phyloP scores from a whole-genome alignment of 2,113 vertebrate species.

The Lophius piscatorius region DNA sequence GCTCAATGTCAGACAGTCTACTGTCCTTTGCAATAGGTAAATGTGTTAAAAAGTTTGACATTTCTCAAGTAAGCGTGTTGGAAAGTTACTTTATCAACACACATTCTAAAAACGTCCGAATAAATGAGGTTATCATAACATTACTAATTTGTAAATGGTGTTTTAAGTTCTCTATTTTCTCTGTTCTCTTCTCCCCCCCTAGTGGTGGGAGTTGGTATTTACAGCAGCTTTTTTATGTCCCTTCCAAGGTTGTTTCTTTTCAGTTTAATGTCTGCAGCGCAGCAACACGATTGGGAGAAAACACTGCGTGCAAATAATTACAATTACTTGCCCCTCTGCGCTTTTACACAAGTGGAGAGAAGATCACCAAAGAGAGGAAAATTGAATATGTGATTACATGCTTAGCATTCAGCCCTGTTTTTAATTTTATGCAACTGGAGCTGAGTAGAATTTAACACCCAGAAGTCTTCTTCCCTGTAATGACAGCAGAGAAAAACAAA shows the following conservation, averaged over 20 bases:
- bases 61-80: neutral
- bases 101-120: neutral
- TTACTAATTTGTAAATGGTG: too few species aligned
- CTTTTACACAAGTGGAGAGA: constrained; percentile 11
- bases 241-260: constrained; percentile 53
- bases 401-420: too few species aligned
- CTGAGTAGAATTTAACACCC: neutral
- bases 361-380: neutral
- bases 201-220: constrained; percentile 7
- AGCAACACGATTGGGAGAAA: constrained; percentile 33
- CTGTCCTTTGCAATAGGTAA: constrained; percentile 8
- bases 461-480: constrained; percentile 45
- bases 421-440: too few species aligned
- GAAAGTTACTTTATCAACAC: constrained; percentile 14
- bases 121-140: constrained; percentile 3
- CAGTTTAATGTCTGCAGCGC: constrained; percentile 39
- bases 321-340: constrained; percentile 33
- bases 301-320: constrained; percentile 34
- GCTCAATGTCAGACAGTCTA: constrained; percentile 28
- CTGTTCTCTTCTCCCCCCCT: constrained; percentile 55
- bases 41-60: neutral
- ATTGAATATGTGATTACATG: neutral
- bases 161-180: neutral
- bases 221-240: neutral
- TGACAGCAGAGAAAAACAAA: constrained; percentile 17